These are phyloP conservation scores for Drosophila carrolli DNA, from an alignment of 1,140 invertebrate genomes.

Conservation along the genomic window DNA sequence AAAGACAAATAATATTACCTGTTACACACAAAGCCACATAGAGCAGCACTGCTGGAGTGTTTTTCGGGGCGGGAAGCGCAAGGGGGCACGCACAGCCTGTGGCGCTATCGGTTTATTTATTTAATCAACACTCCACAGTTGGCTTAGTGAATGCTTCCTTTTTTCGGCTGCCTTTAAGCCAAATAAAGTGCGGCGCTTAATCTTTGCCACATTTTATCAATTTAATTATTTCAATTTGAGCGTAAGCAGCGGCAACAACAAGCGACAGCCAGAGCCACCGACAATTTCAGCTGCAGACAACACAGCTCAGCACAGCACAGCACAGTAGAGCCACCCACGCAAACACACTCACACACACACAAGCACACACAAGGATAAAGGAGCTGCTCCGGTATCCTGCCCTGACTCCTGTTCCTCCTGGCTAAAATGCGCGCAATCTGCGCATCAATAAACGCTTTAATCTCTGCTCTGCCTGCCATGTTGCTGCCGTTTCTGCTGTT, in stretches of 20 bases:
- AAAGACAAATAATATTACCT: constrained; percentile 82
- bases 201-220: constrained; percentile 83
- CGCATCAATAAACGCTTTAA: constrained; percentile 83
- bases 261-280: constrained; percentile 57
- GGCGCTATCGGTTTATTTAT: constrained; percentile 76
- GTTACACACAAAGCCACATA: constrained; percentile 51
- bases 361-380: constrained; percentile 27
- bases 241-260: constrained; percentile 71
- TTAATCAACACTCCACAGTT: constrained; percentile 83
- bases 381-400: constrained; percentile 57
- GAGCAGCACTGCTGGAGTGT: neutral
- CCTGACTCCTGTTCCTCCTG: constrained; percentile 63
- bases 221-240: constrained; percentile 84
- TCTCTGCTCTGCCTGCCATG: constrained; percentile 71
- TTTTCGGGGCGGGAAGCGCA: neutral
- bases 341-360: constrained; percentile 23
- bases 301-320: constrained; percentile 2
- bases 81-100: constrained; percentile 34
- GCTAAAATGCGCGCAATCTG: constrained; percentile 83
- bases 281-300: constrained; percentile 67
- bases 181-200: constrained; percentile 82
- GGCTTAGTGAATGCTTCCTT: constrained; percentile 63
- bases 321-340: constrained; percentile 19
- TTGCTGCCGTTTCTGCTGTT: constrained; percentile 62
- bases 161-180: constrained; percentile 75